Evolutionary conservation across 2,797 vertebrate genomes (phyloP), one percentile per base, ranked within the genome.

Genomic region (Odontamblyopus rebecca): DNA sequence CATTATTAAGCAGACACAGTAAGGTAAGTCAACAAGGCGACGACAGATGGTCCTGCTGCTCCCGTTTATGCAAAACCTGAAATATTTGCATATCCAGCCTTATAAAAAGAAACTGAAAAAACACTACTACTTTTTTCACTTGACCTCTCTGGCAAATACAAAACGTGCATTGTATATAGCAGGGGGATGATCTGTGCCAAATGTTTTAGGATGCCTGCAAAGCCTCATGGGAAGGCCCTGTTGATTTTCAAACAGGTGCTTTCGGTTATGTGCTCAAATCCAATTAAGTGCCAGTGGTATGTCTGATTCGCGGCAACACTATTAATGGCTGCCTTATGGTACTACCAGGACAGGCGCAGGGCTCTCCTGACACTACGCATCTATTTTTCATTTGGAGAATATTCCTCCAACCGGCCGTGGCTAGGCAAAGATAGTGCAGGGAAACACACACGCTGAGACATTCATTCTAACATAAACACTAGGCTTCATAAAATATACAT

Each of bases 241-340:
- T 89, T 93, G 91, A 86, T 92, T 93, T 91, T 76, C 71, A 89
- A 88, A 88, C 89, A 95, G 93, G 92, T 93, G 87, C 89, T 89
- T 91, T 91, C 88, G 89, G 88, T 93, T 91, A 88, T 92, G 89
- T 86, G 88, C 92, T 93, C 88, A 93, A 82, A 90, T 92, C 85
- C 89, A 93, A 88, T 93, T 93, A 92, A 94, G 85, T 86, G 91
- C 82, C 92, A 86, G 85, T 88, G 86, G 87, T 91, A 91, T 67
- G 84, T 78, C 91, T 94, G 93, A 94, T 93, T 89, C 90, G 90
- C 92, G 87, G 86, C 93, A 92, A 93, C 91, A 93, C 92, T 93
- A 93, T 93, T 94, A 95, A 94, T 93, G 92, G 85, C 82, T 93
- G 90, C 92, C 90, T 94, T 93, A 94, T 93, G 92, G 86, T 92